phyloP scores from a whole-genome alignment of 2,797 vertebrate genomes.

The Falco concolor region DNA sequence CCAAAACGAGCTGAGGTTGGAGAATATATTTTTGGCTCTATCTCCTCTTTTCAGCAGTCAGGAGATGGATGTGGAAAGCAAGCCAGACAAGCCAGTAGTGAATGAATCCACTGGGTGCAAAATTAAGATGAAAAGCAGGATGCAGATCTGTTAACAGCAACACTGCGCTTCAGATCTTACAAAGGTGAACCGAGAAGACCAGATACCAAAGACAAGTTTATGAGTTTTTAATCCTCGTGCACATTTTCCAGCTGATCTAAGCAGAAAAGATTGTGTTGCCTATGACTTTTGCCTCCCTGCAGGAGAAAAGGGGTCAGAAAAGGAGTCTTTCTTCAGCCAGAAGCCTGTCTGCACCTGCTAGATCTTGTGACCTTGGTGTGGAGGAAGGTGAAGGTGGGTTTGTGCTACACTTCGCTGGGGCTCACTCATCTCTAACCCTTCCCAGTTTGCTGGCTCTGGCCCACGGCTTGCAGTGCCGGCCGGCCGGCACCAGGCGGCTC shows the following conservation, averaged over 20 bases:
- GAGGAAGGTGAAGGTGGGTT: not conserved
- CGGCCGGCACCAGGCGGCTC: conserved; percentile 64
- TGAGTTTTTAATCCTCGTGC: not conserved
- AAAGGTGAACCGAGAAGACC: not conserved
- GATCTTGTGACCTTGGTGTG: not conserved
- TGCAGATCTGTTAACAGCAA: not conserved
- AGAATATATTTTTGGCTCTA: not conserved
- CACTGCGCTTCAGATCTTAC: not conserved
- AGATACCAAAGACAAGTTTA: not conserved
- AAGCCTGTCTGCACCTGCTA: not conserved
- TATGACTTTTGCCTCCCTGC: not conserved
- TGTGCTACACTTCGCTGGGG: not conserved
- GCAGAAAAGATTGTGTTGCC: fast-evolving
- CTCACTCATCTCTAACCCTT: not conserved
- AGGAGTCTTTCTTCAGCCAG: not conserved
- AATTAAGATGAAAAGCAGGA: not conserved
- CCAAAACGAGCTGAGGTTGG: not conserved
- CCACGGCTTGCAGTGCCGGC: not conserved
- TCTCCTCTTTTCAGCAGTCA: not conserved
- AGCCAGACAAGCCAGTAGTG: not conserved
- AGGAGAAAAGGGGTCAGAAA: not conserved
- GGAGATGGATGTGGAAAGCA: not conserved
- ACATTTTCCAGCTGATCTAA: not conserved
- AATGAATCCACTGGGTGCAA: not conserved
- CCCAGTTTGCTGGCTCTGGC: not conserved